These are phyloP conservation scores for Columba livia DNA, from an alignment of 2,113 vertebrate species.

Conservation along the genomic window DNA sequence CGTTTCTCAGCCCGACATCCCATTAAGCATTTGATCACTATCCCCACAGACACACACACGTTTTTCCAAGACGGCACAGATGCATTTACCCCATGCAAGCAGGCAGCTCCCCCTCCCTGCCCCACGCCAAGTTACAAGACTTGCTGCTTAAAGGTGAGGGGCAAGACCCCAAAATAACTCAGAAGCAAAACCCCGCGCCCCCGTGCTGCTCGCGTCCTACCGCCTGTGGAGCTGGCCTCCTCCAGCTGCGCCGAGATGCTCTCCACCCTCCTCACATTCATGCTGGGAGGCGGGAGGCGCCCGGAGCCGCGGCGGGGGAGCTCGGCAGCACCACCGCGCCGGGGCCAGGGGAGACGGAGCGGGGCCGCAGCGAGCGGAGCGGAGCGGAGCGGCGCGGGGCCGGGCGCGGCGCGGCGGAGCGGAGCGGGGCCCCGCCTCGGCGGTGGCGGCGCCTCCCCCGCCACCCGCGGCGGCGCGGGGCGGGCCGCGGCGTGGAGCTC, in stretches of 20 bases:
- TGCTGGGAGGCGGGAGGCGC: conserved; percentile 44
- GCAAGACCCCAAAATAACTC: neutral
- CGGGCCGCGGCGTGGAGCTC: no score
- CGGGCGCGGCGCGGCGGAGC: no score
- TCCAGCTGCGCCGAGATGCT: conserved; percentile 87
- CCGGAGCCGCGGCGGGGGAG: neutral
- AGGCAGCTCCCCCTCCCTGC: neutral
- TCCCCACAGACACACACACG: neutral
- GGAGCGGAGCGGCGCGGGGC: no score
- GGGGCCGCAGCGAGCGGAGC: no score
- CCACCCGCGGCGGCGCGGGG: no score
- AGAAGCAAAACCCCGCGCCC: neutral
- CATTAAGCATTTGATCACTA: neutral
- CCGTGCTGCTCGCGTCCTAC: conserved; percentile 75
- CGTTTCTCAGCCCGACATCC: neutral
- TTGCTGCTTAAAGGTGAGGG: neutral
- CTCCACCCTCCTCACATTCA: conserved; percentile 82
- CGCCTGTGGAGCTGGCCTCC: conserved; percentile 82
- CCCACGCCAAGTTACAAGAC: neutral
- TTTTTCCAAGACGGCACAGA: neutral
- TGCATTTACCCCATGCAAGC: neutral
- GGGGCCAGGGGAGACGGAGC: neutral
- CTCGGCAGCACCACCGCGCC: neutral
- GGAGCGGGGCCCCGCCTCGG: no score
- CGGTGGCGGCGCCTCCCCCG: no score